Conservation (phyloP, 2,888 invertebrate genomes). For the Platerodrilus igneus region DNA sequence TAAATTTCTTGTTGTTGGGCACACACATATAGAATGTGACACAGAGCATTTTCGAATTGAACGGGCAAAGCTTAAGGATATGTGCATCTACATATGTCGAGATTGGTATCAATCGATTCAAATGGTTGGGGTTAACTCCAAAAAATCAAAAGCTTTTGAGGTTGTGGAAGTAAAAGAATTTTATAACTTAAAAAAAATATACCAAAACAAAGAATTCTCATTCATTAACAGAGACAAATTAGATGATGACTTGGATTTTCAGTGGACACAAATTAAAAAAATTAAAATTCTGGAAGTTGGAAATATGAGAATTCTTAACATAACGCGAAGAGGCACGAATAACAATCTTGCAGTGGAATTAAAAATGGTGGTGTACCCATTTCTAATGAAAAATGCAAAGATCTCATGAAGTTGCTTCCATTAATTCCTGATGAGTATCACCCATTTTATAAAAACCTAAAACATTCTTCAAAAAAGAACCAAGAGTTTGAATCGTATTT, state of each 20-base stretch:
- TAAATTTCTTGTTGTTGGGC: slow-evolving; percentile 3
- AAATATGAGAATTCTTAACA: not conserved
- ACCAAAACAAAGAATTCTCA: slow-evolving; percentile 1
- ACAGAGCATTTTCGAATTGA: slow-evolving; percentile 1
- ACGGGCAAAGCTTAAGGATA: slow-evolving; percentile 2
- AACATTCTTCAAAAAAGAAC: no score
- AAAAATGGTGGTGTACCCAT: no score
- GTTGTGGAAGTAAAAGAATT: not conserved
- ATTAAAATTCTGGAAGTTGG: slow-evolving; percentile 1
- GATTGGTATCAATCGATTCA: not conserved
- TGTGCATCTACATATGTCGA: slow-evolving; percentile 1
- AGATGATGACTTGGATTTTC: not conserved
- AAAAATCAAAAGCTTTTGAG: not conserved
- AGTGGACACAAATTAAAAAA: slow-evolving; percentile 1
- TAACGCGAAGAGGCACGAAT: not conserved
- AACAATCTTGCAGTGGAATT: not conserved
- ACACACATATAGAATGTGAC: slow-evolving; percentile 3
- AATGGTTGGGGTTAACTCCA: not conserved
- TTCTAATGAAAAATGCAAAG: not conserved
- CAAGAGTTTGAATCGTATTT: no score
- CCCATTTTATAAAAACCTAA: no score
- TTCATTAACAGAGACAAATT: not conserved
- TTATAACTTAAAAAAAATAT: not conserved
- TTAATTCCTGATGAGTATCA: no score
- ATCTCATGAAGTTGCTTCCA: no score